Base-by-base conservation (phyloP, 2,797 vertebrate genomes). In the Sparus aurata region DNA sequence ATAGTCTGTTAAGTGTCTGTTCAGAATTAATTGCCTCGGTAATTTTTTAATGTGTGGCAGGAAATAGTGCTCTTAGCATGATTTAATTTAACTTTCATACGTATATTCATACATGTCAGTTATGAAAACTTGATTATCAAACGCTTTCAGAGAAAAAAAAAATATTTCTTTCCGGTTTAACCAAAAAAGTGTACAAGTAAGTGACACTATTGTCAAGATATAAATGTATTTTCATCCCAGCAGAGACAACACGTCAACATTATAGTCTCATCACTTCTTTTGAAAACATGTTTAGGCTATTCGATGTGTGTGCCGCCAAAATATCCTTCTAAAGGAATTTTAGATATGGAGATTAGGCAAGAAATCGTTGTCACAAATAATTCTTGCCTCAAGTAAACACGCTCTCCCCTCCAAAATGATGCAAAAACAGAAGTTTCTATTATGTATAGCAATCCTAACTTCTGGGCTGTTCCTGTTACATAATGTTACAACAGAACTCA, bases 311-410 rank as follows among this genome's bases (percentile, higher is more conserved):
- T 25, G 47, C 49, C 12, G 2, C 64, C 20, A 10, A 73, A 63
- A 13, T 45, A 64, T 73, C 69, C 64, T 62, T 77, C n/a, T 5
- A 53, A 70, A 3, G 57, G 59, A 74, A 58, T 74, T 74, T 57
- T 49, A 23, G 10, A 77, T 50, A n/a, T 49, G 46, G 20, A 74
- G 27, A 78, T 65, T 30, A 68, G 57, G 52, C 46, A 43, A 61
- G 47, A n/a, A 22, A 18, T 38, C 16, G 43, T 50, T 16, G 15
- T 73, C 59, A 62, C 49, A 67, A 70, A 17, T 17, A 22, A 57
- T 50, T 68, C 10, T 12, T 30, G 61, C 52, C 47, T 47, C 16
- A 12, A 77, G 45, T 59, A 57, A 69, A 66, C n/a, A 23, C 12
- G 10, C n/a, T 4, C 16, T 60, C 63, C 68, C n/a, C 43, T 16